These are phyloP conservation scores for Urocynchramus pylzowi DNA, from an alignment of 2,113 vertebrate species.

Conservation along the genomic window DNA sequence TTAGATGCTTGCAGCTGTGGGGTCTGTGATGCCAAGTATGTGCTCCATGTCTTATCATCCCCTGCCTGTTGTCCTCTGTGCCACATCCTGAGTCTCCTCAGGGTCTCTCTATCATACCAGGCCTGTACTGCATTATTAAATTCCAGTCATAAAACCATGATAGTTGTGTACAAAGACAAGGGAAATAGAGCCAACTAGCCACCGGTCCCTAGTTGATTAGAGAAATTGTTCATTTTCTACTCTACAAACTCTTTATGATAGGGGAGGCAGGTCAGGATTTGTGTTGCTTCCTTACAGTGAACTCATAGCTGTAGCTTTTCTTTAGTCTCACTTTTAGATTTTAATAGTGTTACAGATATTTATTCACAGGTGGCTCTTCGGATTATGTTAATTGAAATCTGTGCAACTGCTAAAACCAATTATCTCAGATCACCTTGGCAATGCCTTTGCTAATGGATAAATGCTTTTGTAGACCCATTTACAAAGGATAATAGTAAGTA, in stretches of 20 bases:
- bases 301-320: background rate
- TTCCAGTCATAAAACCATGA: background rate
- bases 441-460: background rate
- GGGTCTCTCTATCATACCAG: background rate
- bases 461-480: background rate
- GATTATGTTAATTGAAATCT: conserved; percentile 16
- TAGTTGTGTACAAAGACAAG: background rate
- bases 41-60: background rate
- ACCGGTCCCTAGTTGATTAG: background rate
- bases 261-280: background rate
- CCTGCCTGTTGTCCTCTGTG: background rate
- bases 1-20: background rate
- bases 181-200: background rate
- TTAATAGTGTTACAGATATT: background rate
- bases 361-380: background rate
- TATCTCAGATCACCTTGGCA: background rate
- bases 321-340: background rate
- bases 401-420: background rate
- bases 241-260: background rate
- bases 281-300: background rate
- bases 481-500: background rate
- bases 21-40: rapidly evolving
- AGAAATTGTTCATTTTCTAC: background rate
- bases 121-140: background rate
- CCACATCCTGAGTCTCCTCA: background rate